Evolutionary conservation across 2,113 vertebrate genomes (phyloP).

Genomic region (Engraulis encrasicolus): DNA sequence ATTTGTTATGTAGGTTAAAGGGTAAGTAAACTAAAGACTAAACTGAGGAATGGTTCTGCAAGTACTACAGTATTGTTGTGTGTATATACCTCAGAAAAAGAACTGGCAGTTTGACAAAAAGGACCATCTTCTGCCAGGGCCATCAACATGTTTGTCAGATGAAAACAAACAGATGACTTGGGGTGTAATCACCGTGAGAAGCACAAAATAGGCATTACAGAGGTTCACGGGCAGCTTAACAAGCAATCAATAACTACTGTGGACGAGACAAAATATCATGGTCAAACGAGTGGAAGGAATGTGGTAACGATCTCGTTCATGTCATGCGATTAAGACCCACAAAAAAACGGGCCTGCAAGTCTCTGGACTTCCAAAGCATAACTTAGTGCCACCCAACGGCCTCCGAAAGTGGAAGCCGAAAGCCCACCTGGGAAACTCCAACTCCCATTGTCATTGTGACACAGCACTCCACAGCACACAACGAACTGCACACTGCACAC

Average conservation of each 20-base stretch:
- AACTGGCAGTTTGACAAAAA: not conserved
- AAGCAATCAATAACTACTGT: conserved; percentile 21
- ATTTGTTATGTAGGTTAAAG: too few relatives aligned
- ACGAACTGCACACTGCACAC: too few relatives aligned
- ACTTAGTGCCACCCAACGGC: not conserved
- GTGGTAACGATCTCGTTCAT: not conserved
- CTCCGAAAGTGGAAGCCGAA: too few relatives aligned
- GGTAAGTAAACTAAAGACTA: not conserved
- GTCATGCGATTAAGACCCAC: not conserved
- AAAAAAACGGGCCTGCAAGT: not conserved
- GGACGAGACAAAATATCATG: not conserved
- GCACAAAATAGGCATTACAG: not conserved
- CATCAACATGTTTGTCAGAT: not conserved
- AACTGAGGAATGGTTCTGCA: not conserved
- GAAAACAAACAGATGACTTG: not conserved
- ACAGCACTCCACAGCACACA: too few relatives aligned
- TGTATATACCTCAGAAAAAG: not conserved
- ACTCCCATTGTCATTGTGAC: too few relatives aligned
- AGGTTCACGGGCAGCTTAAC: not conserved
- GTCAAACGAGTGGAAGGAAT: not conserved
- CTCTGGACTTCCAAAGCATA: not conserved
- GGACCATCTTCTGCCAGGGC: not conserved
- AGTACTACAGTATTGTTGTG: not conserved
- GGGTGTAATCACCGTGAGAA: not conserved
- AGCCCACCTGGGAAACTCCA: too few relatives aligned